A percentile compares a stretch with the other conserved stretches of the same genome.
phyloP scores from a whole-genome alignment of 1,140 invertebrate genomes.

The Lordiphosa mommai region DNA sequence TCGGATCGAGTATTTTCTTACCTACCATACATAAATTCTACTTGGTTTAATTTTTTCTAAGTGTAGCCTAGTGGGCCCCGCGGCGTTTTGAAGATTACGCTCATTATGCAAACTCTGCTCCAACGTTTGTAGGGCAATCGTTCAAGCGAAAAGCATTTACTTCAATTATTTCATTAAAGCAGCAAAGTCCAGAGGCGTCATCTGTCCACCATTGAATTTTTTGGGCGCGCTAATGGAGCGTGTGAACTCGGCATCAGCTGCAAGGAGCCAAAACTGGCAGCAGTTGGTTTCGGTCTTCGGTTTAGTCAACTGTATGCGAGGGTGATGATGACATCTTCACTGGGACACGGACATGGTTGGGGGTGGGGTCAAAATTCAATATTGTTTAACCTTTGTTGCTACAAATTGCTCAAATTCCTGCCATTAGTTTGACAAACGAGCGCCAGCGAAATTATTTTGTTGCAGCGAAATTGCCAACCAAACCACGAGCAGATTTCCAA shows the following conservation, averaged over 20 bases:
- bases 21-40: no score
- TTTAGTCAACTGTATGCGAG: conserved; percentile 48
- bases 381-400: conserved; percentile 77
- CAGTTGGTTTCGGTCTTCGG: conserved; percentile 24
- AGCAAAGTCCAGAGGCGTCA: conserved; percentile 33
- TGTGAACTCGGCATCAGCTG: conserved; percentile 52
- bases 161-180: conserved; percentile 67
- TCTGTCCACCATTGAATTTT: conserved; percentile 39
- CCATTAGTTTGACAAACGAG: conserved; percentile 76
- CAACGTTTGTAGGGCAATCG: conserved; percentile 1
- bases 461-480: conserved; percentile 44
- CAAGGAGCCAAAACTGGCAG: conserved; percentile 17
- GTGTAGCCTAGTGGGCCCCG: no score
- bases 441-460: conserved; percentile 72
- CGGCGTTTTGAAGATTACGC: conserved; percentile 17
- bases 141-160: conserved; percentile 50
- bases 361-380: conserved; percentile 50
- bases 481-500: conserved; percentile 38
- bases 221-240: conserved; percentile 64
- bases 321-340: conserved; percentile 6
- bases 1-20: no score
- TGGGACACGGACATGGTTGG: background rate
- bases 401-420: conserved; percentile 73
- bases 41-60: no score
- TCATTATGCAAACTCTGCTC: conserved; percentile 35